Conservation (phyloP, 2,797 vertebrate species). For the Acropternis orthonyx region DNA sequence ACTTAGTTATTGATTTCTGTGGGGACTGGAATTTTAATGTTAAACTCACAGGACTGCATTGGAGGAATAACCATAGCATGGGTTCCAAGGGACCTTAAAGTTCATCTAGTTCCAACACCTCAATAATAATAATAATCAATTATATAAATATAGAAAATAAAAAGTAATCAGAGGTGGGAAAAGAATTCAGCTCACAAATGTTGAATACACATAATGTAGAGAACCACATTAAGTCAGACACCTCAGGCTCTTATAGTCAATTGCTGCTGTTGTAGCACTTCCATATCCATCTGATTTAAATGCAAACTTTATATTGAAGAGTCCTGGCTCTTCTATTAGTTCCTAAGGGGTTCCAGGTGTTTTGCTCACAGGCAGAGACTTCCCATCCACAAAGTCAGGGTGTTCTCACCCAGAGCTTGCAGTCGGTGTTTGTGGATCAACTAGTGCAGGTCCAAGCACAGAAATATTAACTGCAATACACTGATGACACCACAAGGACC, state of each 20-base stretch:
- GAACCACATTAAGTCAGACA: background rate
- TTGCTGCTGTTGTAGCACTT: background rate
- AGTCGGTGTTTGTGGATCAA: background rate
- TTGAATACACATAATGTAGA: background rate
- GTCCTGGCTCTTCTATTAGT: background rate
- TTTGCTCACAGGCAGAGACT: background rate
- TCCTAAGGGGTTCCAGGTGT: background rate
- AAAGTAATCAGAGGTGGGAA: background rate
- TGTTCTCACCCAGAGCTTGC: background rate
- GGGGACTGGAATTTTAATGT: background rate
- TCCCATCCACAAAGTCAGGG: background rate
- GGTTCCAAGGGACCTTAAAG: background rate
- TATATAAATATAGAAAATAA: background rate
- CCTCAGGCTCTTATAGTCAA: background rate
- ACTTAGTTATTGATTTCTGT: background rate
- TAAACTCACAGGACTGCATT: background rate
- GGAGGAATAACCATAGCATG: background rate
- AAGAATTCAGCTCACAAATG: background rate
- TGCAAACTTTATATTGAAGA: background rate
- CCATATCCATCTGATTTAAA: background rate
- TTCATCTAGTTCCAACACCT: background rate
- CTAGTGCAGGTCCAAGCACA: background rate
- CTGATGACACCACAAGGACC: background rate
- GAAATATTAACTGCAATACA: background rate
- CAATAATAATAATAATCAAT: background rate